Percentiles rank a stretch among this genome's conserved stretches.
Conservation (phyloP, 2,113 vertebrate species). For the Hyla sarda region DNA sequence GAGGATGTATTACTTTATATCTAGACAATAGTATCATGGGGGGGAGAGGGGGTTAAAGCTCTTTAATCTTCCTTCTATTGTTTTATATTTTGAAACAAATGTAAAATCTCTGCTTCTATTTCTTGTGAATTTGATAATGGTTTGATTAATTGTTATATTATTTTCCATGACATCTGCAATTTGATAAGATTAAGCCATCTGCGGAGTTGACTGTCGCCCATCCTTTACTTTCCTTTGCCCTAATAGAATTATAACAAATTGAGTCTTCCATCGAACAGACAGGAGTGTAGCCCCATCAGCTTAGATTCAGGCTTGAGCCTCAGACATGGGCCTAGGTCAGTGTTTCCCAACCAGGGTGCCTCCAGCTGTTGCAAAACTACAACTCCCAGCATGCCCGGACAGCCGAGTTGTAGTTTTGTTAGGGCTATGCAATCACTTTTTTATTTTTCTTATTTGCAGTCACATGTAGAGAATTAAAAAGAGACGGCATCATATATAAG, state of each 20-base stretch:
- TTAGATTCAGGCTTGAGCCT: not conserved
- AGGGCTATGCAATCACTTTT: no score
- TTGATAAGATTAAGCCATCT: conserved; percentile 7
- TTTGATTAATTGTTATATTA: conserved; percentile 32
- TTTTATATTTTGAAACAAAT: conserved; percentile 1
- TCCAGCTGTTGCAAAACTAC: no score
- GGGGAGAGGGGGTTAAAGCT: not conserved
- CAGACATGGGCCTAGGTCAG: no score
- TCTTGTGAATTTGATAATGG: not conserved
- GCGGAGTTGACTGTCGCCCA: conserved; percentile 1
- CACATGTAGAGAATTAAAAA: not conserved
- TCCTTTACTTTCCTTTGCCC: conserved; percentile 6
- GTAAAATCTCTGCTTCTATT: conserved; percentile 2
- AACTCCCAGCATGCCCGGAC: no score
- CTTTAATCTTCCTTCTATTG: not conserved
- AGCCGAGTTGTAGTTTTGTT: no score
- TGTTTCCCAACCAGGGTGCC: no score
- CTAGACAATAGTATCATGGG: not conserved
- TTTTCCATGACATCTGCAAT: conserved; percentile 7
- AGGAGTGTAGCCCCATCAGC: not conserved
- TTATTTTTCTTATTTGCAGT: not conserved
- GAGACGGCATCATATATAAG: not conserved
- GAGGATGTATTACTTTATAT: not conserved
- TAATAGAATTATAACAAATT: conserved; percentile 20
- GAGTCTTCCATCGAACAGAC: conserved; percentile 17